A percentile compares a stretch with the other conserved stretches of the same genome.
These are phyloP conservation scores for Pilophorus perplexus DNA, from an alignment of 2,888 invertebrate genomes.

Conservation along the genomic window DNA sequence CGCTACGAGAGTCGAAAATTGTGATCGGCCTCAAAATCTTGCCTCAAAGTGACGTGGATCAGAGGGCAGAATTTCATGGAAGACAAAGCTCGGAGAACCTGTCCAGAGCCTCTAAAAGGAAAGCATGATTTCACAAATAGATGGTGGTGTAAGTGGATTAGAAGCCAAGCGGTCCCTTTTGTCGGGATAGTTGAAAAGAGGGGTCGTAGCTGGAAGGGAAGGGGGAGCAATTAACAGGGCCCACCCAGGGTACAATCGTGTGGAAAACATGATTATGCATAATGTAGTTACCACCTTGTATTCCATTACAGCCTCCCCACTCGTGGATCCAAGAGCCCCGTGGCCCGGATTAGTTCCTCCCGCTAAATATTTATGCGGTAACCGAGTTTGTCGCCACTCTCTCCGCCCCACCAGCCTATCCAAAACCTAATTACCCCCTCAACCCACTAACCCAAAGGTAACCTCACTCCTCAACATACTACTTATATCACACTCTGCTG, in stretches of 20 bases:
- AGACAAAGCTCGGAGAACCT: too few species aligned
- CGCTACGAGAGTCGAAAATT: too few species aligned
- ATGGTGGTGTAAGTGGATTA: conserved; percentile 34
- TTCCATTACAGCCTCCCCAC: conserved; percentile 40
- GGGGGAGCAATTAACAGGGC: conserved; percentile 34
- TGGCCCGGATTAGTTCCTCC: conserved; percentile 35
- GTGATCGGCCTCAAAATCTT: too few species aligned
- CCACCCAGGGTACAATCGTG: conserved; percentile 39
- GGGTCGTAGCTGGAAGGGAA: conserved; percentile 10
- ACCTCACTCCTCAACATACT: conserved; percentile 8
- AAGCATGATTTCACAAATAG: conserved; percentile 24
- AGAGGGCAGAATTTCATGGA: too few species aligned
- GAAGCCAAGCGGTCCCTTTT: conserved; percentile 24
- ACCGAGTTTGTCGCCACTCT: conserved; percentile 40
- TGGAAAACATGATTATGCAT: conserved; percentile 43
- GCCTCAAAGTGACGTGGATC: too few species aligned
- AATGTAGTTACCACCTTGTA: conserved; percentile 43
- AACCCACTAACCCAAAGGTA: conserved; percentile 33
- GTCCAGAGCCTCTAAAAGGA: too few species aligned
- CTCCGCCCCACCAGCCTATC: conserved; percentile 5
- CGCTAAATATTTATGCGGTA: conserved; percentile 42
- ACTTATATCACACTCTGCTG: conserved; percentile 35
- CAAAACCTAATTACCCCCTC: conserved; percentile 40
- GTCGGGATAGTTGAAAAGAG: conserved; percentile 30
- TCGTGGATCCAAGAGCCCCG: conserved; percentile 19